Conservation (phyloP, 1,140 invertebrate species). For the Acromyrmex charruanus region DNA sequence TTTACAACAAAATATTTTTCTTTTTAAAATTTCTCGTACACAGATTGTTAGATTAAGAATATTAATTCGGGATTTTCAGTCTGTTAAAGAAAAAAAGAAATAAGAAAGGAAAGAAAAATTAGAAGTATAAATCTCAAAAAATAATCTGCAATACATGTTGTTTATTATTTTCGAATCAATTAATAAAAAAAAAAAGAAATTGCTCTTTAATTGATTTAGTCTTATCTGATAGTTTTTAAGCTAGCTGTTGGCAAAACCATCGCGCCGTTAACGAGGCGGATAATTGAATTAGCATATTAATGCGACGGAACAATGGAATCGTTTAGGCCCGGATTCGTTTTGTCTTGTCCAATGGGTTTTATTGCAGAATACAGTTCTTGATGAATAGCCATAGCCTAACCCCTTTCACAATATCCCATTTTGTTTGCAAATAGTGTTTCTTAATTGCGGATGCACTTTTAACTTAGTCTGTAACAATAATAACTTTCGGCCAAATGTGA, state of each 20-base stretch:
- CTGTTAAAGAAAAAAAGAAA: neutral
- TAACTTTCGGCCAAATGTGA: neutral
- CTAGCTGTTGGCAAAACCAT: slow-evolving; percentile 13
- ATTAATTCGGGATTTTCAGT: neutral
- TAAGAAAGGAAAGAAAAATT: neutral
- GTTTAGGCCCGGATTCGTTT: slow-evolving; percentile 71
- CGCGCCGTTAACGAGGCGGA: slow-evolving; percentile 63
- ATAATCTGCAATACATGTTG: neutral
- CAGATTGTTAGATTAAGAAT: neutral
- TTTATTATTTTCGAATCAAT: neutral
- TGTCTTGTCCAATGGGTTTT: slow-evolving; percentile 58
- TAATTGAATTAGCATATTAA: slow-evolving; percentile 76
- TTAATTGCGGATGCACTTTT: slow-evolving; percentile 62
- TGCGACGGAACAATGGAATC: slow-evolving; percentile 65
- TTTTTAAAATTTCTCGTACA: neutral
- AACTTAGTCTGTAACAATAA: neutral
- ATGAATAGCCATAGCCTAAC: slow-evolving; percentile 36
- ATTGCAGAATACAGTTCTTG: slow-evolving; percentile 39
- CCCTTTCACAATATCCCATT: neutral
- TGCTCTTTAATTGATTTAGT: neutral
- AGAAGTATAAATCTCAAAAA: neutral
- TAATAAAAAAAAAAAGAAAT: slow-evolving; percentile 12
- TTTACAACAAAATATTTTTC: neutral
- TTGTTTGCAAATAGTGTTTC: slow-evolving; percentile 70
- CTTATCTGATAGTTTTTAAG: slow-evolving; percentile 15